phyloP scores from a whole-genome alignment of 2,113 vertebrate species.

The Oreocharis arfaki region DNA sequence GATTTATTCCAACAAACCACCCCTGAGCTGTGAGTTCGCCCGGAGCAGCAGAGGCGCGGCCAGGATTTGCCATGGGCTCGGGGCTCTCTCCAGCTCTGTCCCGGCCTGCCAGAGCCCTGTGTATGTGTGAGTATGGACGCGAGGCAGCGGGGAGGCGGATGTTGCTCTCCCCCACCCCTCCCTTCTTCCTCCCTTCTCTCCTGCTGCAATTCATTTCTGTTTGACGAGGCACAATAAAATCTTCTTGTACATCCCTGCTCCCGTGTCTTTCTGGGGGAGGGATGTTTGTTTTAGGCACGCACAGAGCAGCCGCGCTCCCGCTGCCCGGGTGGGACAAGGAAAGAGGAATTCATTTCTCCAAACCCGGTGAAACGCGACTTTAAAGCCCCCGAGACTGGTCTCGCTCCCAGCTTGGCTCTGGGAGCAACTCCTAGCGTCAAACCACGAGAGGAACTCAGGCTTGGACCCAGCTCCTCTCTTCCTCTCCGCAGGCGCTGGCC shows the following conservation, averaged over 20 bases:
- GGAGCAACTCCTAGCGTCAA: neutral
- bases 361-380: neutral
- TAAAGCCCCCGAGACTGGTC: neutral
- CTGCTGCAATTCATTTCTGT: neutral
- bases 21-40: neutral
- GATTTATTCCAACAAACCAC: neutral
- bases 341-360: neutral
- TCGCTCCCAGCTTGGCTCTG: neutral
- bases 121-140: neutral
- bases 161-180: neutral
- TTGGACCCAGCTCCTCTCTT: neutral
- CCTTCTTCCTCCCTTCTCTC: neutral
- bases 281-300: neutral
- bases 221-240: constrained; percentile 22
- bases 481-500: neutral
- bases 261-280: neutral
- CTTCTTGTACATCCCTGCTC: neutral
- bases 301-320: neutral
- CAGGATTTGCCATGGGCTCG: neutral
- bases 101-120: neutral
- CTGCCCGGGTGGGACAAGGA: neutral
- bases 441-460: neutral
- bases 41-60: neutral
- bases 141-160: neutral
- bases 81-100: neutral